A percentile compares a stretch with the other conserved stretches of the same genome.
Evolutionary conservation across 2,888 invertebrate genomes (phyloP).

Genomic region (Dynastes grantii): DNA sequence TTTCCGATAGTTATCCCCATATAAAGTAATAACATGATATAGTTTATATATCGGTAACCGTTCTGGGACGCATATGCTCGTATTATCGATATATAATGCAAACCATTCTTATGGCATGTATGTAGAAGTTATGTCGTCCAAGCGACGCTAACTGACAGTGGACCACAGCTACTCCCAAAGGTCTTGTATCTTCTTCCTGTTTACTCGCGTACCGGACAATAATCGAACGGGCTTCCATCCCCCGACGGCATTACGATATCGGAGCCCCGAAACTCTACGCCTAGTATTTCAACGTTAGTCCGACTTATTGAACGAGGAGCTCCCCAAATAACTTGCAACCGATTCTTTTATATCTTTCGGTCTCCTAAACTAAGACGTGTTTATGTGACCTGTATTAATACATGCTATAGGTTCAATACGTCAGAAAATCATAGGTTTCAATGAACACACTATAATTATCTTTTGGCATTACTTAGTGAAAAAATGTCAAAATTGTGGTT

Average conservation of each 20-base stretch:
- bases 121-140: conserved; percentile 52
- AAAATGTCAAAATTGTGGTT: too few species aligned
- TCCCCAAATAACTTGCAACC: conserved; percentile 59
- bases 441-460: too few species aligned
- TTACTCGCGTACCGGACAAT: conserved; percentile 62
- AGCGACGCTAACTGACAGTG: conserved; percentile 60
- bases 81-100: conserved; percentile 58
- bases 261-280: conserved; percentile 53
- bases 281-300: conserved; percentile 60
- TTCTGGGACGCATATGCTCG: conserved; percentile 46
- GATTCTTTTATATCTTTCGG: conserved; percentile 14
- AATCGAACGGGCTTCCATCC: conserved; percentile 61
- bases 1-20: conserved; percentile 44
- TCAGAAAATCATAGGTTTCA: too few species aligned
- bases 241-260: conserved; percentile 61
- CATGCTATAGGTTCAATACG: too few species aligned
- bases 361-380: too few species aligned
- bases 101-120: conserved; percentile 53
- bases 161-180: conserved; percentile 55
- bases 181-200: conserved; percentile 62
- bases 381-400: too few species aligned
- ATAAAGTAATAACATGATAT: conserved; percentile 49
- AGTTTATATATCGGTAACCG: conserved; percentile 46
- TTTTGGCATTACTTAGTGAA: too few species aligned
- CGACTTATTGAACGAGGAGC: conserved; percentile 60